phyloP scores from a whole-genome alignment of 2,113 vertebrate genomes.

The Amia ocellicauda region DNA sequence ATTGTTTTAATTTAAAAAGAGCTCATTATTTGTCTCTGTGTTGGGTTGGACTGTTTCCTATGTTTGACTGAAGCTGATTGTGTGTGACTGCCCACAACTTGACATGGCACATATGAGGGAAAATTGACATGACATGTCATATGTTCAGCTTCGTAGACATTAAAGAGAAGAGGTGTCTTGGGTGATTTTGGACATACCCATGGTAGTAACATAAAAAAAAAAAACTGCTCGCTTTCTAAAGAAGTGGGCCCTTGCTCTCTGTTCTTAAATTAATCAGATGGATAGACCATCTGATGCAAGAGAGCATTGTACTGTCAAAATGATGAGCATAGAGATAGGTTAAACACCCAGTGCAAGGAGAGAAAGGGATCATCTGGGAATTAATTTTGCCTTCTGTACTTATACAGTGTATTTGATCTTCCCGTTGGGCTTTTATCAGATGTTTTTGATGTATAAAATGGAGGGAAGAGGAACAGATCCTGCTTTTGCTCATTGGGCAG shows the following conservation, averaged over 20 bases:
- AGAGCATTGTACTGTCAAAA: neutral
- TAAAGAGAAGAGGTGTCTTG: no score
- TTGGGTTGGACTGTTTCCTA: no score
- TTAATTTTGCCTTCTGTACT: neutral
- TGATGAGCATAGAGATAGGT: neutral
- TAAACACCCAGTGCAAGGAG: neutral
- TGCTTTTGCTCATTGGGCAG: neutral
- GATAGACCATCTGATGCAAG: neutral
- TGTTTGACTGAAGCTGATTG: no score
- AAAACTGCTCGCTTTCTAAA: no score
- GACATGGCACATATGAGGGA: no score
- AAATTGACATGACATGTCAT: no score
- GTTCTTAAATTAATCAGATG: neutral
- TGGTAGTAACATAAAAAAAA: no score
- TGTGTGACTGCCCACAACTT: no score
- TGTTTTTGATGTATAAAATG: conserved; percentile 8
- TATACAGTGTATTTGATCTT: conserved; percentile 17
- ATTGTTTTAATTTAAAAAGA: no score
- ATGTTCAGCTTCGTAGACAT: no score
- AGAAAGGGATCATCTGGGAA: neutral
- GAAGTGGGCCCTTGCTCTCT: neutral
- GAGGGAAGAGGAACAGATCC: conserved; percentile 1
- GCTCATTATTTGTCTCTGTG: no score
- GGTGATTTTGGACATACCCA: no score
- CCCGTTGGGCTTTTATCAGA: conserved; percentile 1